A percentile compares a stretch with the other conserved stretches of the same genome.
Conservation (phyloP, 2,113 vertebrate genomes). For the Stegastes partitus region DNA sequence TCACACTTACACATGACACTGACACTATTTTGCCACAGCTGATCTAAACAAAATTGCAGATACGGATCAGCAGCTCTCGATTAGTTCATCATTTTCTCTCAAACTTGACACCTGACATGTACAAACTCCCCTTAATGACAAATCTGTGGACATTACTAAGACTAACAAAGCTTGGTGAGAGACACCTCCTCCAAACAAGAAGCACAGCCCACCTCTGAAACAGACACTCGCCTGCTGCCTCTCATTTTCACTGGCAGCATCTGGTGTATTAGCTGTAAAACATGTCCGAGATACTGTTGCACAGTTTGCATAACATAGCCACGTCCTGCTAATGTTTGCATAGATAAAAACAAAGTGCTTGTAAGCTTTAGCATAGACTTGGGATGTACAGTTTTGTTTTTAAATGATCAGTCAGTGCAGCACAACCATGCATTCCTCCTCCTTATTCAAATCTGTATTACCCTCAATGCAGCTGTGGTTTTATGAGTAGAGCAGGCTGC, state of each 20-base stretch:
- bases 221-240: conserved; percentile 20
- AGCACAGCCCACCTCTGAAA: background rate
- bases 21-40: background rate
- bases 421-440: too few relatives aligned
- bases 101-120: background rate
- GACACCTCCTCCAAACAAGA: background rate
- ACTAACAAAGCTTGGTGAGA: background rate
- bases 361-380: background rate
- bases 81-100: background rate
- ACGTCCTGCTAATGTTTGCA: background rate
- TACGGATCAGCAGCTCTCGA: background rate
- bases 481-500: too few relatives aligned
- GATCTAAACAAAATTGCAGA: background rate
- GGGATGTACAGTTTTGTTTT: too few relatives aligned
- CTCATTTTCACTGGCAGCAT: conserved; percentile 22
- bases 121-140: background rate
- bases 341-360: background rate
- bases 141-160: background rate
- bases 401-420: too few relatives aligned
- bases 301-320: background rate
- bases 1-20: background rate
- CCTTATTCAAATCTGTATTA: too few relatives aligned
- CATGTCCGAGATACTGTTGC: background rate
- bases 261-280: conserved; percentile 13
- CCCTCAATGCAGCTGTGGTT: too few relatives aligned